Base-by-base conservation (phyloP, 2,888 invertebrate species). In the Drosophila tanythrix region DNA sequence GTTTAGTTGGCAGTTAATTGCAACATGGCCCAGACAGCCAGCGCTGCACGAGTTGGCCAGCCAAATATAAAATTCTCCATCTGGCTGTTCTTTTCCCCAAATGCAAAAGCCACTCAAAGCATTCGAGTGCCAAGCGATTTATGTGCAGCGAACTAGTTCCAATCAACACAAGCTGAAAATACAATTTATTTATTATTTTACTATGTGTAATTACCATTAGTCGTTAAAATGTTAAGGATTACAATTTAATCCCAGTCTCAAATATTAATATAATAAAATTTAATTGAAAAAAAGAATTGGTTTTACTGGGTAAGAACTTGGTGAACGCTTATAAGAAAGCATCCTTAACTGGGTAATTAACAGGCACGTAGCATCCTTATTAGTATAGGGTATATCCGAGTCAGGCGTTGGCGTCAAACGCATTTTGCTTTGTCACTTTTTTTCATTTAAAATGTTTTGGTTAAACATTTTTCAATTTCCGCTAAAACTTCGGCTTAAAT, bases 1-100 rank as follows among this genome's bases (percentile, higher is more conserved):
- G 87, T 80, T 90, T 90, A 90, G 87, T 89, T 90, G 88, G 75
- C 80, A 88, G 85, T 89, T 88, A 88, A 90, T 88, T 90, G 88
- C 90, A 88, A 89, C 90, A 88, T 83, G 89, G 80, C 85, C 76
- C 69, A 76, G 76, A 74, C 76, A 74, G 46, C 40, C 40, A 63
- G 55, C 35, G 73, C 53, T 76, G 81, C 81, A 81, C 81, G 79
- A 81, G 48, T 65, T 64, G 55, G 43, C 58, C 59, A 11, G 18
- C 40, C 38, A 50, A 75, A 67, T 48, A 38, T 65, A 66, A 70
- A 55, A 58, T 75, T 75, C 75, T 74, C 51, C 50, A 13, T 2
- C 15, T 53, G 38, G 56, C 59, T 57, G 56, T 77, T 80, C 76
- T 80, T 71, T 78, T 62, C 71, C 64, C 58, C 53, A 71, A 71